Conservation (phyloP, 2,888 invertebrate genomes). For the Ophion ventricosus region DNA sequence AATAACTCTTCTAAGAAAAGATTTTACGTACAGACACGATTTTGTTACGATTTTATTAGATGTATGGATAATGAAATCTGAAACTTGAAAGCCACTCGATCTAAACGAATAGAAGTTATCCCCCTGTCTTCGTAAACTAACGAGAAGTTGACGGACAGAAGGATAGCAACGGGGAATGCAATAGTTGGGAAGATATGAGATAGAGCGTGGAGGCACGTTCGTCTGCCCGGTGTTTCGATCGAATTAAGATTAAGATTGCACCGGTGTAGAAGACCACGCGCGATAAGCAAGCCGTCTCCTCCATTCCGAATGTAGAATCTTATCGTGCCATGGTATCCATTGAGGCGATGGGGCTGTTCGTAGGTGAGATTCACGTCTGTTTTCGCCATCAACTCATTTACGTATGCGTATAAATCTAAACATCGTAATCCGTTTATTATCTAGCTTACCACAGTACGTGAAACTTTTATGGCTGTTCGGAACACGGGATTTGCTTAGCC, state of each 20-base stretch:
- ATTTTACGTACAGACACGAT: neutral
- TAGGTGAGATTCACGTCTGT: conserved; percentile 31
- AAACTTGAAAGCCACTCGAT: conserved; percentile 76
- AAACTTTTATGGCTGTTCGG: conserved; percentile 79
- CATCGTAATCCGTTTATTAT: conserved; percentile 75
- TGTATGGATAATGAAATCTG: conserved; percentile 62
- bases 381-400: conserved; percentile 54
- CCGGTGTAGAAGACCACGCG: neutral
- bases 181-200: conserved; percentile 25
- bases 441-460: conserved; percentile 76
- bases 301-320: conserved; percentile 17
- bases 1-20: neutral
- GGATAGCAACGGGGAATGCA: conserved; percentile 16
- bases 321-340: conserved; percentile 17
- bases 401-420: conserved; percentile 62
- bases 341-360: conserved; percentile 17
- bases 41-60: neutral
- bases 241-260: conserved; percentile 47
- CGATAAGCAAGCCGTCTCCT: conserved; percentile 4
- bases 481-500: conserved; percentile 79
- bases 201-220: conserved; percentile 16
- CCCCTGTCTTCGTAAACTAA: conserved; percentile 26
- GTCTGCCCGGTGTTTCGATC: conserved; percentile 22
- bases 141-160: conserved; percentile 34
- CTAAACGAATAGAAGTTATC: conserved; percentile 79